phyloP scores from a whole-genome alignment of 2,888 invertebrate genomes.

The Hirtodrosophila histrioides region DNA sequence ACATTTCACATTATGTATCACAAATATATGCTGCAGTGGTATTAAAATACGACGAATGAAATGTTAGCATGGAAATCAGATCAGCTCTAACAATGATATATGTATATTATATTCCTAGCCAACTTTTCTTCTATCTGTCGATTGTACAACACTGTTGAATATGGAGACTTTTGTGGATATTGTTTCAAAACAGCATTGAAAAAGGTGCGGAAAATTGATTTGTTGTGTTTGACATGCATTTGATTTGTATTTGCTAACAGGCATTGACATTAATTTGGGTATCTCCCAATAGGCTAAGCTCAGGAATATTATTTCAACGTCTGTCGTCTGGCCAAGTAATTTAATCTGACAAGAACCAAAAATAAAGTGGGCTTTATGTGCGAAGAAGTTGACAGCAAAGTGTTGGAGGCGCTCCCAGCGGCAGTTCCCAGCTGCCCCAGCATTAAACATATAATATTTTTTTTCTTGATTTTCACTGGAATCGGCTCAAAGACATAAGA shows the following conservation, averaged over 20 bases:
- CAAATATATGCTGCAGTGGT: too few species aligned
- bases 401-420: conserved; percentile 39
- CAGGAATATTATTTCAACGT: conserved; percentile 46
- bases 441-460: conserved; percentile 25
- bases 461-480: conserved; percentile 41
- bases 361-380: conserved; percentile 74
- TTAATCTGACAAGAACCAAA: conserved; percentile 73
- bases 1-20: too few species aligned
- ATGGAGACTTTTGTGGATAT: neutral
- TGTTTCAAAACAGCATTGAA: conserved; percentile 1
- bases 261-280: conserved; percentile 51
- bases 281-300: conserved; percentile 21
- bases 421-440: conserved; percentile 37
- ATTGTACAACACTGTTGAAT: too few species aligned
- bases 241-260: conserved; percentile 49
- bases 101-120: too few species aligned
- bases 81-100: too few species aligned
- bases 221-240: conserved; percentile 55
- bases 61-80: too few species aligned
- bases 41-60: too few species aligned
- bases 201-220: conserved; percentile 45
- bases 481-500: conserved; percentile 43
- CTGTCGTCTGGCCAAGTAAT: conserved; percentile 65
- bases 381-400: conserved; percentile 70
- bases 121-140: too few species aligned